phyloP scores from a whole-genome alignment of 1,140 invertebrate species.

The Drosophila takahashii region DNA sequence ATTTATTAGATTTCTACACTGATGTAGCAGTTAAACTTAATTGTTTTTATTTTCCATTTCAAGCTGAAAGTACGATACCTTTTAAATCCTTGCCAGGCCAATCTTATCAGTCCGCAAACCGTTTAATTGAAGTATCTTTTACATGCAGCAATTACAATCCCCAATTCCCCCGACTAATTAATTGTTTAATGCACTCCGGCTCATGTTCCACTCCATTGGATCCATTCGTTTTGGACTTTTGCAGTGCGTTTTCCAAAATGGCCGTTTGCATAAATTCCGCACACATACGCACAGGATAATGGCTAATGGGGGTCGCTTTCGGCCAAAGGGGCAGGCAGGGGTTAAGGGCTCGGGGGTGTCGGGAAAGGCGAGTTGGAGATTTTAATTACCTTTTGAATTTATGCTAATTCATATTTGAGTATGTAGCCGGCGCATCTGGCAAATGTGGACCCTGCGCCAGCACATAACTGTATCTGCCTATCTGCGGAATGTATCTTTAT shows the following conservation, averaged over 20 bases:
- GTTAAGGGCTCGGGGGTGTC: slow-evolving; percentile 1
- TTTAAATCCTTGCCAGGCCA: not conserved
- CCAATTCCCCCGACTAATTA: slow-evolving; percentile 67
- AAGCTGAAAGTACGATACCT: no score
- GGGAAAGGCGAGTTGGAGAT: slow-evolving; percentile 40
- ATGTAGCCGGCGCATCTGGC: slow-evolving; percentile 62
- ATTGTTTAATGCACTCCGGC: slow-evolving; percentile 77
- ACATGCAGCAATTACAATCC: slow-evolving; percentile 38
- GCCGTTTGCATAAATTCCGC: slow-evolving; percentile 60
- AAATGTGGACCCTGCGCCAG: slow-evolving; percentile 22
- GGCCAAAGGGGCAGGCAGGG: slow-evolving; percentile 1
- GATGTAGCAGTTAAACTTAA: no score
- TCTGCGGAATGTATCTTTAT: slow-evolving; percentile 37
- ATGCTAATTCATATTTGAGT: slow-evolving; percentile 83
- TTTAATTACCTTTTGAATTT: slow-evolving; percentile 81
- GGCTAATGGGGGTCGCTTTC: slow-evolving; percentile 56
- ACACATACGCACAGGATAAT: slow-evolving; percentile 49
- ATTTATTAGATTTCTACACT: no score
- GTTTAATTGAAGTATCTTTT: slow-evolving; percentile 39
- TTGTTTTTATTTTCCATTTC: no score
- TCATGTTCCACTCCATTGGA: slow-evolving; percentile 36
- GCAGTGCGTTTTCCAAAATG: slow-evolving; percentile 49
- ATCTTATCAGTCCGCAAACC: slow-evolving; percentile 20
- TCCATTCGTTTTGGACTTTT: slow-evolving; percentile 13
- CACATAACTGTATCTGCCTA: slow-evolving; percentile 28